phyloP scores from a whole-genome alignment of 2,888 invertebrate genomes.

The Gibbula magus region DNA sequence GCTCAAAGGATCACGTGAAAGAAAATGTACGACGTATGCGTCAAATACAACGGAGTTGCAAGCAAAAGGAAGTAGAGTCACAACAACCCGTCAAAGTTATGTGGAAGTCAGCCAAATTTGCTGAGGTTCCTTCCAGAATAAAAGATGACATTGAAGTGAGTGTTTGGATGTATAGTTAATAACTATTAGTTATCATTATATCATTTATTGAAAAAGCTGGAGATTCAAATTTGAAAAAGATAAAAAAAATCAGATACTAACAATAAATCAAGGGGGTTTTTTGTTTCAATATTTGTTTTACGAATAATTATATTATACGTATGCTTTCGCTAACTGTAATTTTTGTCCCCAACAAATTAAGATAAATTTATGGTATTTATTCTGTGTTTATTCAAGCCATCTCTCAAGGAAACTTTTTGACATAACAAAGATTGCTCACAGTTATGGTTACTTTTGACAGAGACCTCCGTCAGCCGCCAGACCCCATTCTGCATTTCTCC shows the following conservation, averaged over 20 bases:
- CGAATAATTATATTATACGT: too few species aligned
- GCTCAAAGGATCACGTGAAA: constrained; percentile 69
- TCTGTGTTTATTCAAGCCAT: too few species aligned
- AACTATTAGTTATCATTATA: neutral
- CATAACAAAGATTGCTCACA: neutral
- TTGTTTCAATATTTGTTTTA: too few species aligned
- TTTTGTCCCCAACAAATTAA: too few species aligned
- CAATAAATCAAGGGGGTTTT: too few species aligned
- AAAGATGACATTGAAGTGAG: constrained; percentile 63
- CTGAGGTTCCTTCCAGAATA: constrained; percentile 69
- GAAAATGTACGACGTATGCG: constrained; percentile 74
- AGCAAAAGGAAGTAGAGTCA: constrained; percentile 62
- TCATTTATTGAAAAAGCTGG: too few species aligned
- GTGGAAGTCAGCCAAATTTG: constrained; percentile 74
- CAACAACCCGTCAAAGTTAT: constrained; percentile 71
- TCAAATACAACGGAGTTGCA: constrained; percentile 69
- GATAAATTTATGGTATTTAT: too few species aligned
- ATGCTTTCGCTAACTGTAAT: too few species aligned
- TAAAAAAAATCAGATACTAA: too few species aligned
- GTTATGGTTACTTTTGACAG: constrained; percentile 43
- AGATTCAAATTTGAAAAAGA: too few species aligned
- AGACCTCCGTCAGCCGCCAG: constrained; percentile 63
- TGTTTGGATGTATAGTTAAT: neutral
- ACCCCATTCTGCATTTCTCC: constrained; percentile 69
- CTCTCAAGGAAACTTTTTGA: neutral